A percentile compares a stretch with the other conserved stretches of the same genome.
Evolutionary conservation across 2,113 vertebrate species (phyloP).

Genomic region (Vombatus ursinus): DNA sequence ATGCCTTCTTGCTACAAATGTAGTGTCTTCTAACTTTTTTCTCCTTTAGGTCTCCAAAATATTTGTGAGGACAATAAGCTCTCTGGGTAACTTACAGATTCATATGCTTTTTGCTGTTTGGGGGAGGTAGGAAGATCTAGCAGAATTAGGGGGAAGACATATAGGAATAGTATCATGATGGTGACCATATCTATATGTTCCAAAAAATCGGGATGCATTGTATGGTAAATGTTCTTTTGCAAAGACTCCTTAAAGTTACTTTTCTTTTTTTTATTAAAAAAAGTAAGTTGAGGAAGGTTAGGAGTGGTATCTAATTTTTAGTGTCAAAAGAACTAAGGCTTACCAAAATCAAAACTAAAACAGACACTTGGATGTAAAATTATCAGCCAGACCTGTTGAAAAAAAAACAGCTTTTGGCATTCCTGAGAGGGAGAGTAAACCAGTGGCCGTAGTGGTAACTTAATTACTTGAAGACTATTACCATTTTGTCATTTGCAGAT

Average conservation of each 20-base stretch:
- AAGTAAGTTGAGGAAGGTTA: neutral
- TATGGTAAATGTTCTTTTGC: neutral
- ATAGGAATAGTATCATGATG: neutral
- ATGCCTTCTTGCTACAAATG: conserved; percentile 3
- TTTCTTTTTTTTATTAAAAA: too few relatives aligned
- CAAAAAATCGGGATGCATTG: neutral
- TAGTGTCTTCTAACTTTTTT: neutral
- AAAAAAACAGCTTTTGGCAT: neutral
- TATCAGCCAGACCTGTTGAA: neutral
- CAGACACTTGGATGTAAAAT: neutral
- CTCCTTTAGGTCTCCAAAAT: neutral
- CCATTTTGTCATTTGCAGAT: too few relatives aligned
- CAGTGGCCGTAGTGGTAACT: neutral
- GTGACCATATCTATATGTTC: neutral
- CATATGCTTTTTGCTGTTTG: neutral
- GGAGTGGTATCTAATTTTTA: neutral
- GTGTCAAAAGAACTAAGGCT: neutral
- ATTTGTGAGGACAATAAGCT: neutral
- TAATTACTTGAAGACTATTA: too few relatives aligned
- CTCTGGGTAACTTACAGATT: neutral
- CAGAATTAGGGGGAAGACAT: neutral
- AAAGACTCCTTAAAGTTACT: neutral
- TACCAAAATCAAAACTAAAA: neutral
- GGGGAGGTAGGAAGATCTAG: neutral
- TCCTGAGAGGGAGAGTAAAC: neutral